Evolutionary conservation across 2,888 invertebrate species (phyloP), one percentile per base, ranked within the genome.

Genomic region (Apodemia mormo): DNA sequence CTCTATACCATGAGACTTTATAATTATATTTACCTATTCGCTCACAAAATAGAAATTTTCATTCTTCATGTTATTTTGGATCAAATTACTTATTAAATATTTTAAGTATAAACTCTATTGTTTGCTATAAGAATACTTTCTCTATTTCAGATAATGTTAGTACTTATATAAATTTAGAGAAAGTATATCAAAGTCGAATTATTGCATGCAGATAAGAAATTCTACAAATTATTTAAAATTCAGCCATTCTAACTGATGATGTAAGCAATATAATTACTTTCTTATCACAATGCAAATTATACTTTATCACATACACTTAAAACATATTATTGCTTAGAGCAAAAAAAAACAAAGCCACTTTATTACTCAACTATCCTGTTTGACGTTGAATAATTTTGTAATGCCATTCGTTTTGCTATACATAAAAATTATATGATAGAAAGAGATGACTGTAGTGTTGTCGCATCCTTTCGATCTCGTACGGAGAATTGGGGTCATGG

Each of bases 401-500:
- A 67, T 74, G 68, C 73, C 72, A 88, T 88, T 85, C 87, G 73
- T 78, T 91, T 80, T 77, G 74, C 72, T 84, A 73, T 74, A 72
- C 70, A 68, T 65, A 72, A 79, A 79, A 76, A 70, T 70, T 72
- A 70, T 83, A 77, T 68, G 85, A 70, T 66, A 75, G 84, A 92
- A 74, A 80, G 88, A 86, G 91, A 89, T 72, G 77, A 77, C 74
- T 71, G 74, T 78, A 80, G 70, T 73, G 77, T 78, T 79, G 80
- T 82, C 79, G 79, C 78, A 77, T 77, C 78, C 80, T 77, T 76
- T 76, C 76, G 81, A 77, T 78, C 77, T 77, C 79, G 78, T 74
- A 82, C 82, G 81, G 82, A 80, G 86, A 74, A 77, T 76, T 75
- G 89, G 88, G 92, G 92, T 92, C 92, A 92, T 86, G 84, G 90